Evolutionary conservation across 2,888 invertebrate genomes (phyloP).

Genomic region (Drosophila subsilvestris): DNA sequence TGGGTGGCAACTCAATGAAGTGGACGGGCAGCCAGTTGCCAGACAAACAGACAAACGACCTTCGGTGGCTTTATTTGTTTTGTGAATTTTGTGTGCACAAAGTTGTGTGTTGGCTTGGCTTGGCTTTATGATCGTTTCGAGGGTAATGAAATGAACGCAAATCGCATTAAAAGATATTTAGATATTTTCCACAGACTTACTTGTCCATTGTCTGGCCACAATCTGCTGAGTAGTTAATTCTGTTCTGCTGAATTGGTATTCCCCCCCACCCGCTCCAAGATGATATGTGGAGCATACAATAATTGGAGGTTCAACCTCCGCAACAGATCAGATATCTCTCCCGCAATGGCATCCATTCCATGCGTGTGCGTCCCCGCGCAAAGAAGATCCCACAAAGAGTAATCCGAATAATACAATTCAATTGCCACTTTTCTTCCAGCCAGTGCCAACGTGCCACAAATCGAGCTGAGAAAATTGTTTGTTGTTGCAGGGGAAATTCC

Average conservation of each 20-base stretch:
- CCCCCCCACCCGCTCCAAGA: not conserved
- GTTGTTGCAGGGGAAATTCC: constrained; percentile 8
- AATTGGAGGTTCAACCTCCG: constrained; percentile 25
- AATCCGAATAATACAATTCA: constrained; percentile 38
- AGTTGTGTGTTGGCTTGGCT: not conserved
- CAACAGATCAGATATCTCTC: constrained; percentile 37
- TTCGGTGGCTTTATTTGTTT: constrained; percentile 18
- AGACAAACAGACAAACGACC: not conserved
- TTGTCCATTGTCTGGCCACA: not conserved
- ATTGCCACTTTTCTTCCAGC: constrained; percentile 47
- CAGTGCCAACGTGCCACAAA: constrained; percentile 2
- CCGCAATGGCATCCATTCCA: constrained; percentile 40
- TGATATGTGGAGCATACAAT: not conserved
- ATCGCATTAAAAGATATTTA: constrained; percentile 36
- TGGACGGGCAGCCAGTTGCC: constrained; percentile 35
- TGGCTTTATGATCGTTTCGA: constrained; percentile 26
- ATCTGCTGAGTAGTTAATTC: not conserved
- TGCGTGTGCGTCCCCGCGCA: constrained; percentile 47
- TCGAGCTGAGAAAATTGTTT: constrained; percentile 7
- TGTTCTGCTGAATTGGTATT: not conserved
- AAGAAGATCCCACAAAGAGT: constrained; percentile 27
- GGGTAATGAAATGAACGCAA: constrained; percentile 60
- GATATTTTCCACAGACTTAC: not conserved
- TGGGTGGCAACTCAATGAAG: constrained; percentile 51
- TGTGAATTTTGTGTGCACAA: constrained; percentile 26